These are phyloP conservation scores for Nasonia oneida DNA, from an alignment of 2,888 invertebrate genomes.

Conservation along the genomic window DNA sequence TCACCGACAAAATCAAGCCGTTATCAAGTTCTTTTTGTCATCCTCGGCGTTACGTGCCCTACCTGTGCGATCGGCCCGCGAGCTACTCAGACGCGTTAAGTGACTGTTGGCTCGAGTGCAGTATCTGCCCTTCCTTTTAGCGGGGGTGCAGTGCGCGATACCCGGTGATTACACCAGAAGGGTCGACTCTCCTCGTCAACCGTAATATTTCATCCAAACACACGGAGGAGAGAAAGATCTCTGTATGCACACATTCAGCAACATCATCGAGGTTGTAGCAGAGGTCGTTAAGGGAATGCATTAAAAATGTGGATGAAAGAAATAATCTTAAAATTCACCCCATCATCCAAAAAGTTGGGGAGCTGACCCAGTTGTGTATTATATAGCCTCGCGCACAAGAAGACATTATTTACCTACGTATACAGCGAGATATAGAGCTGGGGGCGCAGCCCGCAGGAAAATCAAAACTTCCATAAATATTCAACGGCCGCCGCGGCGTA, in stretches of 20 bases:
- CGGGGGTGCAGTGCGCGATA: background rate
- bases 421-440: too few relatives aligned
- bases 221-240: background rate
- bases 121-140: background rate
- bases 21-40: constrained; percentile 6
- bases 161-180: background rate
- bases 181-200: background rate
- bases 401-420: constrained; percentile 22
- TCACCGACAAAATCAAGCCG: background rate
- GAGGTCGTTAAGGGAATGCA: background rate
- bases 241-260: background rate
- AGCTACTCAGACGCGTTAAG: constrained; percentile 11
- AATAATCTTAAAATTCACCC: background rate
- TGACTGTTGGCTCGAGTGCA: constrained; percentile 14
- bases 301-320: background rate
- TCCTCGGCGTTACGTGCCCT: constrained; percentile 32
- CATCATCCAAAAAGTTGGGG: background rate
- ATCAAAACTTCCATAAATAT: constrained; percentile 33
- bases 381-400: background rate
- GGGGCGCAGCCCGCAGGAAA: background rate
- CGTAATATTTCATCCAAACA: too few relatives aligned
- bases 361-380: background rate
- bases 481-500: background rate
- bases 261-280: background rate
- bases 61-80: constrained; percentile 33